These are phyloP conservation scores for Hippocampus mohnikei DNA, from an alignment of 2,113 vertebrate species.

Conservation along the genomic window DNA sequence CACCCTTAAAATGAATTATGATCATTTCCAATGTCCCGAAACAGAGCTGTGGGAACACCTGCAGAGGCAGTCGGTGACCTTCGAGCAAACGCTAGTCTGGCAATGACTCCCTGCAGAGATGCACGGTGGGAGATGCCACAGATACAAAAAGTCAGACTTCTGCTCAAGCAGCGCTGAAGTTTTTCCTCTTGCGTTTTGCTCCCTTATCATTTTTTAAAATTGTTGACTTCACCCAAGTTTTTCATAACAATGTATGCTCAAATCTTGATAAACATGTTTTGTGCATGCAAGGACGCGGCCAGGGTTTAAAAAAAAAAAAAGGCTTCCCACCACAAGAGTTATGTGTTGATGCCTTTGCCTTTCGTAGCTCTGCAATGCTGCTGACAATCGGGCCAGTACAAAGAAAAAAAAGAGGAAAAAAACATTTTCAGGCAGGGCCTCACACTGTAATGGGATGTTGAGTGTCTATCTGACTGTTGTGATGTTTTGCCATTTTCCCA, in stretches of 20 bases:
- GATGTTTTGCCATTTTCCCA: conserved; percentile 61
- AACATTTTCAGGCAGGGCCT: conserved; percentile 20
- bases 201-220: not conserved
- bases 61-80: conserved; percentile 35
- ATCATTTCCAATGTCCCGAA: conserved; percentile 49
- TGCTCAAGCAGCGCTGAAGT: conserved; percentile 21
- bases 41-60: conserved; percentile 20
- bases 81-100: not conserved
- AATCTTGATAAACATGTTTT: conserved; percentile 6
- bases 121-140: conserved; percentile 33
- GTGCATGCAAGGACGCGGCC: conserved; percentile 2
- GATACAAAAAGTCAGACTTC: conserved; percentile 10
- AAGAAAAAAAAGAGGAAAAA: conserved; percentile 8
- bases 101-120: conserved; percentile 38
- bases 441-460: conserved; percentile 43
- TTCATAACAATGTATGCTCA: not conserved
- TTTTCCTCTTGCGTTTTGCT: not conserved
- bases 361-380: conserved; percentile 33
- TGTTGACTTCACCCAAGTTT: conserved; percentile 6
- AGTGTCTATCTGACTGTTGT: conserved; percentile 38
- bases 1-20: conserved; percentile 63
- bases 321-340: not conserved
- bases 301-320: not conserved
- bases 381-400: conserved; percentile 43
- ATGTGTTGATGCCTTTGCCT: conserved; percentile 16